phyloP scores from a whole-genome alignment of 1,140 invertebrate genomes.

The Meloidogyne hapla region DNA sequence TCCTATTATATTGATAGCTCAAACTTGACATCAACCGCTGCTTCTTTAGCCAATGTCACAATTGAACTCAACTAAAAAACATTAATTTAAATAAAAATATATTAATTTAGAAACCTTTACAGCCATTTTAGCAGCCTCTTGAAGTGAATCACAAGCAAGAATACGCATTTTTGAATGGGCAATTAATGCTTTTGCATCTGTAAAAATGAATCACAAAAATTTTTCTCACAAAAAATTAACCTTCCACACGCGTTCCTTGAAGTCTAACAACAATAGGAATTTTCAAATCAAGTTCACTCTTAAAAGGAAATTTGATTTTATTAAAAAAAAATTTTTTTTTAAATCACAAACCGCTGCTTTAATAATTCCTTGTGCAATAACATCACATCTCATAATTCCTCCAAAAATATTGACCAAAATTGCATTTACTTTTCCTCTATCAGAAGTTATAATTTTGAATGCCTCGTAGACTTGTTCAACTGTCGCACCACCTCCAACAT shows the following conservation, averaged over 20 bases:
- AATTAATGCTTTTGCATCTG: slow-evolving; percentile 51
- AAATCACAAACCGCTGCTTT: slow-evolving; percentile 71
- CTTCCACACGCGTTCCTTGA: slow-evolving; percentile 44
- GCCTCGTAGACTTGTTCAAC: slow-evolving; percentile 85
- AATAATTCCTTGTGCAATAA: slow-evolving; percentile 91
- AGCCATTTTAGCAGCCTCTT: slow-evolving; percentile 58
- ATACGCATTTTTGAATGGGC: slow-evolving; percentile 50
- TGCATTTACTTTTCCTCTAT: slow-evolving; percentile 70
- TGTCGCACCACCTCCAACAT: slow-evolving; percentile 82
- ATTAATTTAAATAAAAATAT: slow-evolving; percentile 36
- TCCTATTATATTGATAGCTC: slow-evolving; percentile 77
- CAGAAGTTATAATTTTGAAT: slow-evolving; percentile 85
- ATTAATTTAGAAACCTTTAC: slow-evolving; percentile 39
- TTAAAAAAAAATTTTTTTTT: not conserved
- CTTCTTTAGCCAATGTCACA: slow-evolving; percentile 46
- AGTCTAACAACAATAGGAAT: slow-evolving; percentile 82
- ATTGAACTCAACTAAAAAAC: slow-evolving; percentile 74
- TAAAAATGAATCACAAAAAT: not conserved
- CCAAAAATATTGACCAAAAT: slow-evolving; percentile 73
- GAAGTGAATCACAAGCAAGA: slow-evolving; percentile 57
- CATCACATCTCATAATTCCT: slow-evolving; percentile 92
- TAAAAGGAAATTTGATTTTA: not conserved
- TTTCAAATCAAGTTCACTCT: slow-evolving; percentile 79
- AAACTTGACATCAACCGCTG: slow-evolving; percentile 83
- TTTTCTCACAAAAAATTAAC: slow-evolving; percentile 15